Evolutionary conservation across 2,888 invertebrate species (phyloP).

Genomic region (Ligdia adustata): DNA sequence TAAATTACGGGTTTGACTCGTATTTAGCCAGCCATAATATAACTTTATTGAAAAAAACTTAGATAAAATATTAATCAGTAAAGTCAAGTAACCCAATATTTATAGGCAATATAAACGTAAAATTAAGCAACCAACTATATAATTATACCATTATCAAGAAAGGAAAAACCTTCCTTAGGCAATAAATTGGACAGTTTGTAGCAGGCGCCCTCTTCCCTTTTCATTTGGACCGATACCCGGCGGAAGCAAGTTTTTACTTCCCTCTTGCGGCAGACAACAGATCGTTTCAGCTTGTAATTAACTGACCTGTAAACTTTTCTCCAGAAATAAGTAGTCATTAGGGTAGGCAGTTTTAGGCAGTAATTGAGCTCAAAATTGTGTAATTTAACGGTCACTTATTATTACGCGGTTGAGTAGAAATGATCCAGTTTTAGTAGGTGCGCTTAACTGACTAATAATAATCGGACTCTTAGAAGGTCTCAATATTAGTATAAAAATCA

Average conservation of each 20-base stretch:
- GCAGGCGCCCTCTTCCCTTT: conserved; percentile 21
- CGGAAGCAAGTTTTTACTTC: conserved; percentile 50
- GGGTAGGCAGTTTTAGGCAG: conserved; percentile 11
- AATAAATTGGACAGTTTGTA: conserved; percentile 15
- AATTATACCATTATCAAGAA: not conserved
- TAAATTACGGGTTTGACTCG: too few species aligned
- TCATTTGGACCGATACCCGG: conserved; percentile 47
- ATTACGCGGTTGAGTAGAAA: not conserved
- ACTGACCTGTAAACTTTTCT: conserved; percentile 52
- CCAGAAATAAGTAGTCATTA: conserved; percentile 20
- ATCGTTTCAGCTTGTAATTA: conserved; percentile 54
- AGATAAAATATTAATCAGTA: too few species aligned
- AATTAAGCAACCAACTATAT: too few species aligned
- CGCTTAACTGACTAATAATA: too few species aligned
- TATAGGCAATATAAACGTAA: too few species aligned
- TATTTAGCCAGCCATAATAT: too few species aligned
- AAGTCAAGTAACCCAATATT: too few species aligned
- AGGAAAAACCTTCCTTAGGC: conserved; percentile 10
- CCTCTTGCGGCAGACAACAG: conserved; percentile 45
- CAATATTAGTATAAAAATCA: too few species aligned
- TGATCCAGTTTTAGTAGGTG: not conserved
- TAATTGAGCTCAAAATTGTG: conserved; percentile 15
- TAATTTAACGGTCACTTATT: conserved; percentile 9
- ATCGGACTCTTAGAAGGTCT: too few species aligned
- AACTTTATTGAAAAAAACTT: too few species aligned